A percentile compares a stretch with the other conserved stretches of the same genome.
Conservation (phyloP, 2,797 vertebrate genomes). For the Lateolabrax maculatus region DNA sequence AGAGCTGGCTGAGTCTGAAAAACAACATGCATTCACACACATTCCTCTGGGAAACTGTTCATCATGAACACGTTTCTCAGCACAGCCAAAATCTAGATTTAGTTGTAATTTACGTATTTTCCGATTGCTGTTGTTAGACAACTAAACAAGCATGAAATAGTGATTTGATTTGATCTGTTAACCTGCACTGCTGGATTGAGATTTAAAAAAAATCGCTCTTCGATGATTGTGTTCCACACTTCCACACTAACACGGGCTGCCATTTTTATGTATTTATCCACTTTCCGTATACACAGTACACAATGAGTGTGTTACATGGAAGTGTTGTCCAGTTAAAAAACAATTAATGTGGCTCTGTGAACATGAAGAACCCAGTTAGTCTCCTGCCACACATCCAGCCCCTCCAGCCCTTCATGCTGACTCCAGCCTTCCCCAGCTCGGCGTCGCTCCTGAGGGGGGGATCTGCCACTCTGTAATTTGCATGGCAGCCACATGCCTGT, state of each 20-base stretch:
- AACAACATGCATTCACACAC: neutral
- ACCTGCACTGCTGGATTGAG: neutral
- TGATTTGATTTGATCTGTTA: neutral
- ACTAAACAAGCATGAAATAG: neutral
- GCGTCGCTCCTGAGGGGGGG: slow-evolving; percentile 29
- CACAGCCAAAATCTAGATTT: neutral
- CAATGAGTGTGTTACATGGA: neutral
- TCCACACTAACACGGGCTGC: neutral
- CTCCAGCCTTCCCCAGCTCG: slow-evolving; percentile 27
- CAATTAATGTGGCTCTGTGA: neutral
- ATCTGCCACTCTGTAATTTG: slow-evolving; percentile 49
- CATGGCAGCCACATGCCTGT: slow-evolving; percentile 34
- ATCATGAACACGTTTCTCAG: neutral
- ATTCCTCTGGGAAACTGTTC: no score
- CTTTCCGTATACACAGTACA: neutral
- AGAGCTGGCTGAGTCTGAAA: neutral
- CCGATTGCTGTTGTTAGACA: neutral
- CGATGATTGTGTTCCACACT: neutral
- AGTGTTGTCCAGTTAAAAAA: neutral
- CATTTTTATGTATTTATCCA: neutral
- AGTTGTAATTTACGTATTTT: neutral
- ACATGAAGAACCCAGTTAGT: slow-evolving; percentile 5
- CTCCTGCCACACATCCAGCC: slow-evolving; percentile 16
- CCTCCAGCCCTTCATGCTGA: slow-evolving; percentile 41
- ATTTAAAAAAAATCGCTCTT: neutral